Evolutionary conservation across 2,797 vertebrate genomes (phyloP).

Genomic region (Gambusia yucatana): DNA sequence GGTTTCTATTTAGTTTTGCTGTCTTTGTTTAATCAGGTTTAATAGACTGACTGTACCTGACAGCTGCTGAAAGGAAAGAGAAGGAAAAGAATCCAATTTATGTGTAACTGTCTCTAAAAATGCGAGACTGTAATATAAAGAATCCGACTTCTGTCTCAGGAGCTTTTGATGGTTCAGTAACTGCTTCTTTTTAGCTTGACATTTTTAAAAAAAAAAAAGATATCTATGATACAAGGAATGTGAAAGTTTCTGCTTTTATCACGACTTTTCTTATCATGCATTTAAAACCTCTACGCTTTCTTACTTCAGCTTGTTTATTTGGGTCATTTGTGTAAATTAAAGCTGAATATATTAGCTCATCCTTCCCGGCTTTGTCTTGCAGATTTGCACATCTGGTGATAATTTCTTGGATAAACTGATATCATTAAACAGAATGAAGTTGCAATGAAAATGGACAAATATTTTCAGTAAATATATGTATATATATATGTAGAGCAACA

Average conservation of each 20-base stretch:
- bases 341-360: neutral
- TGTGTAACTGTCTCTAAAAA: conserved; percentile 31
- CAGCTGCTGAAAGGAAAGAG: conserved; percentile 40
- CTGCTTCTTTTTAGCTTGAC: conserved; percentile 27
- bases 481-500: too few relatives aligned
- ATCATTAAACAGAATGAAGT: neutral
- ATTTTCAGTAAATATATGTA: neutral
- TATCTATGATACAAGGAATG: neutral
- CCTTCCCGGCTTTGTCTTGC: neutral
- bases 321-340: neutral
- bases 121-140: conserved; percentile 36
- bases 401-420: neutral
- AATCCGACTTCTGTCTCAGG: conserved; percentile 4
- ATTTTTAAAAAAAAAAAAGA: neutral
- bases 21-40: conserved; percentile 62
- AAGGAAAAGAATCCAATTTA: conserved; percentile 45
- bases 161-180: conserved; percentile 20
- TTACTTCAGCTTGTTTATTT: neutral
- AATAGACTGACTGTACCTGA: conserved; percentile 46
- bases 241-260: neutral
- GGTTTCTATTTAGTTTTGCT: conserved; percentile 42
- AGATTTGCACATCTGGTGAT: neutral
- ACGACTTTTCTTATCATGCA: neutral
- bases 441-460: neutral
- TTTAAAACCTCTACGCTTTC: neutral